A percentile compares a stretch with the other conserved stretches of the same genome.
Evolutionary conservation across 1,140 invertebrate genomes (phyloP).

Genomic region (Plectus sambesii): DNA sequence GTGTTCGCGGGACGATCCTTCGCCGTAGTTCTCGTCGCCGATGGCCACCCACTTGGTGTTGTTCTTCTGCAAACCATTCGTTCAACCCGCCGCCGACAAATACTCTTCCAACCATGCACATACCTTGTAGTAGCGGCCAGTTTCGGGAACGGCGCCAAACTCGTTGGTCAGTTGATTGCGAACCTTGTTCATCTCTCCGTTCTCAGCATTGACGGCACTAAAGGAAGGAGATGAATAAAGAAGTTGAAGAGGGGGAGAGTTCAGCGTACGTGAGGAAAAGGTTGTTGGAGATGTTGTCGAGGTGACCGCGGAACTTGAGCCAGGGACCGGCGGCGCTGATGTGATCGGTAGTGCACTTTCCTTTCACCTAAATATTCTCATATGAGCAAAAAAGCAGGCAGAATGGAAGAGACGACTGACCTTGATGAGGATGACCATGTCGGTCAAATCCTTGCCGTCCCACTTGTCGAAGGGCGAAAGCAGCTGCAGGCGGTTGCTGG

Average conservation of each 20-base stretch:
- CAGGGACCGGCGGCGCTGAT: conserved; percentile 97
- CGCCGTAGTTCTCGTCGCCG: conserved; percentile 98
- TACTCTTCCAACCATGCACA: no score
- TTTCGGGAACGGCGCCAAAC: conserved; percentile 79
- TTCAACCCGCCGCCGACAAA: no score
- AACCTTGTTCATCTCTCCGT: conserved; percentile 84
- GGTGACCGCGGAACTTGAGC: conserved; percentile 96
- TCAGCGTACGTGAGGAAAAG: conserved; percentile 98
- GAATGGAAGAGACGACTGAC: conserved; percentile 48
- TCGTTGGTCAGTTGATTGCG: conserved; percentile 63
- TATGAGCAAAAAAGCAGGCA: conserved; percentile 28
- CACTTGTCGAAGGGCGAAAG: conserved; percentile 85
- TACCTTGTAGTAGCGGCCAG: conserved; percentile 89
- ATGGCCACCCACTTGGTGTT: conserved; percentile 79
- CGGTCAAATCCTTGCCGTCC: conserved; percentile 85
- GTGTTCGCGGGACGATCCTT: conserved; percentile 80
- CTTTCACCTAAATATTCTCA: conserved; percentile 8
- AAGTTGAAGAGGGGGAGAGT: no score
- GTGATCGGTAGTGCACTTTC: conserved; percentile 86
- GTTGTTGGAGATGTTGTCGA: conserved; percentile 99
- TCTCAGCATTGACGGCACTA: conserved; percentile 88
- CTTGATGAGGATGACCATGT: conserved; percentile 86
- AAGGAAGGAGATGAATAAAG: no score
- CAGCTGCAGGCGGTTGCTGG: conserved; percentile 83
- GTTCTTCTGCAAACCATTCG: no score